Percentiles rank a stretch among this genome's conserved stretches.
phyloP scores from a whole-genome alignment of 2,113 vertebrate species.

The Bubo bubo region DNA sequence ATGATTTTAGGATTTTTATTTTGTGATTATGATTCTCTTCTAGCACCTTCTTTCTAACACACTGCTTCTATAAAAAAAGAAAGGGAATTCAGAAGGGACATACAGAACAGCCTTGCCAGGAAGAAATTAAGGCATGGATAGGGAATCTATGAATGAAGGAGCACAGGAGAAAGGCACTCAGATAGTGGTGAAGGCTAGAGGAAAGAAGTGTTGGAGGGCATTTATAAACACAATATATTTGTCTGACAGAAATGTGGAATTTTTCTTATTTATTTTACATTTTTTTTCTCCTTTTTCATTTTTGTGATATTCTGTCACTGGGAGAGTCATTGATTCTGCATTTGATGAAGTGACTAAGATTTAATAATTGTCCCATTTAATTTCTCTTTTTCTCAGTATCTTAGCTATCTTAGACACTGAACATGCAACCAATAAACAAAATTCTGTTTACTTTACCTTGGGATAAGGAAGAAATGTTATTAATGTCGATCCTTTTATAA shows the following conservation, averaged over 20 bases:
- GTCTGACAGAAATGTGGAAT: background rate
- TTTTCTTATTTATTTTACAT: background rate
- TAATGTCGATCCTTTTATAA: background rate
- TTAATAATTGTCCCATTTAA: background rate
- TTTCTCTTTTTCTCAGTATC: background rate
- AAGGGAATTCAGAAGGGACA: background rate
- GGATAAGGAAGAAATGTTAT: background rate
- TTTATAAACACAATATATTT: background rate
- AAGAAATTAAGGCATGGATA: background rate
- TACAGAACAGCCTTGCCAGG: background rate
- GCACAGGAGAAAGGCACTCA: background rate
- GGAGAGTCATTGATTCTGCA: background rate
- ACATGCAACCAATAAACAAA: background rate
- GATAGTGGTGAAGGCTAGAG: background rate
- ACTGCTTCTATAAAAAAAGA: background rate
- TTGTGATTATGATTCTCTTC: background rate
- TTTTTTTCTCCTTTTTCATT: background rate
- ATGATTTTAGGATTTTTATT: background rate
- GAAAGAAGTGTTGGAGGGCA: background rate
- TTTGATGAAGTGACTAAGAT: background rate
- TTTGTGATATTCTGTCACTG: background rate
- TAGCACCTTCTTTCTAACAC: background rate
- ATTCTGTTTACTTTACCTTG: background rate
- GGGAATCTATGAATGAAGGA: background rate
- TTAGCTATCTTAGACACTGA: background rate